A percentile compares a stretch with the other conserved stretches of the same genome.
Conservation (phyloP, 2,888 invertebrate species). For the Eumerus sabulonum region DNA sequence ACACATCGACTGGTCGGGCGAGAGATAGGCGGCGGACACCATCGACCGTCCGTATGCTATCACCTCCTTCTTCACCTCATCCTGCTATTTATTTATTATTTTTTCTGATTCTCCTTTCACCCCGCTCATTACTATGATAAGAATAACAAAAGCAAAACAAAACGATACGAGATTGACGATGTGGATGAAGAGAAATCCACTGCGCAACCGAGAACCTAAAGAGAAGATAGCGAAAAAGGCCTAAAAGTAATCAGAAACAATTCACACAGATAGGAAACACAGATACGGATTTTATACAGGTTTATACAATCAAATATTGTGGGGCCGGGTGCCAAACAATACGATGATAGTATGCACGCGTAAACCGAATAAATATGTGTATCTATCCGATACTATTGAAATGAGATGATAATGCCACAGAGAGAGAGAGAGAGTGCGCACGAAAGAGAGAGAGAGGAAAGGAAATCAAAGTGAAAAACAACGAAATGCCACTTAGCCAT, state of each 20-base stretch:
- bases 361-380: slow-evolving; percentile 63
- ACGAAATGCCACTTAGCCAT: background rate
- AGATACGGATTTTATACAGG: background rate
- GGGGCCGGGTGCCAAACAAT: slow-evolving; percentile 33
- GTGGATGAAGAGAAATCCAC: slow-evolving; percentile 36
- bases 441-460: slow-evolving; percentile 3
- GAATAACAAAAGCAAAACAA: slow-evolving; percentile 65
- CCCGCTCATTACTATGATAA: slow-evolving; percentile 9
- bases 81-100: too few relatives aligned
- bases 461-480: slow-evolving; percentile 23
- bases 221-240: slow-evolving; percentile 48
- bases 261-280: slow-evolving; percentile 12
- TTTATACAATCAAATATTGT: slow-evolving; percentile 48
- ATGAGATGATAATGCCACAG: too few relatives aligned
- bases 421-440: too few relatives aligned
- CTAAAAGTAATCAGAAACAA: slow-evolving; percentile 25
- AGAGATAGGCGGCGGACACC: slow-evolving; percentile 16
- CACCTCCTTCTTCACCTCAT: too few relatives aligned
- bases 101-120: too few relatives aligned
- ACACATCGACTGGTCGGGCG: slow-evolving; percentile 22
- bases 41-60: background rate
- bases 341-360: slow-evolving; percentile 62
- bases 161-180: slow-evolving; percentile 22
- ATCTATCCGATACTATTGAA: slow-evolving; percentile 63
- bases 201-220: slow-evolving; percentile 31